phyloP scores from a whole-genome alignment of 1,140 invertebrate genomes.

The Goniozus legneri region DNA sequence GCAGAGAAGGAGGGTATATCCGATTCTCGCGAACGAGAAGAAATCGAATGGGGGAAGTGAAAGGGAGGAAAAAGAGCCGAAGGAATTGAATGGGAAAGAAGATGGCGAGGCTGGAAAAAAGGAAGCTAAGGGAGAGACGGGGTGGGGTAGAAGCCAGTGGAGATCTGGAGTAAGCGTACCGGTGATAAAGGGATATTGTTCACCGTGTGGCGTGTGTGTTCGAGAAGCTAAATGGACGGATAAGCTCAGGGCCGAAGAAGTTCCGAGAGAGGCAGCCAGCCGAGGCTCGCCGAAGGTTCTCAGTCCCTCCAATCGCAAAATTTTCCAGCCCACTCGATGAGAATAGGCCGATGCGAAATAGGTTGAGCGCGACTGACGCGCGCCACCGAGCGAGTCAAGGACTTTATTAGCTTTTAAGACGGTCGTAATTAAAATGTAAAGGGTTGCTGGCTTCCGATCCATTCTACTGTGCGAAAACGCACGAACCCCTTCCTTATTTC shows the following conservation, averaged over 20 bases:
- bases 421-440: conserved; percentile 46
- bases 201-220: conserved; percentile 10
- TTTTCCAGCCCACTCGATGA: too few relatives aligned
- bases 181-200: conserved; percentile 31
- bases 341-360: conserved; percentile 9
- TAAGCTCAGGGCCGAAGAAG: conserved; percentile 28
- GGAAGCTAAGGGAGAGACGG: background rate
- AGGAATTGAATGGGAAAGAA: conserved; percentile 12
- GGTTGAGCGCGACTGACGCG: conserved; percentile 18
- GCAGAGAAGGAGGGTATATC: too few relatives aligned
- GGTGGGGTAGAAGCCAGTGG: conserved; percentile 7
- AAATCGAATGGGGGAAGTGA: too few relatives aligned
- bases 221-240: conserved; percentile 34
- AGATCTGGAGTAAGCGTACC: conserved; percentile 7
- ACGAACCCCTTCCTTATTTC: too few relatives aligned
- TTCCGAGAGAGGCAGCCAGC: conserved; percentile 19
- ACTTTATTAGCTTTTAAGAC: conserved; percentile 46
- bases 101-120: conserved; percentile 4
- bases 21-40: too few relatives aligned
- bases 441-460: conserved; percentile 37
- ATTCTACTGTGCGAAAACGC: too few relatives aligned
- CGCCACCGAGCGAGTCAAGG: conserved; percentile 15
- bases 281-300: conserved; percentile 11
- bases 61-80: too few relatives aligned
- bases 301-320: too few relatives aligned